Evolutionary conservation across 1,140 invertebrate genomes (phyloP), one percentile per base, ranked within the genome.

Genomic region (Anastrepha obliqua): DNA sequence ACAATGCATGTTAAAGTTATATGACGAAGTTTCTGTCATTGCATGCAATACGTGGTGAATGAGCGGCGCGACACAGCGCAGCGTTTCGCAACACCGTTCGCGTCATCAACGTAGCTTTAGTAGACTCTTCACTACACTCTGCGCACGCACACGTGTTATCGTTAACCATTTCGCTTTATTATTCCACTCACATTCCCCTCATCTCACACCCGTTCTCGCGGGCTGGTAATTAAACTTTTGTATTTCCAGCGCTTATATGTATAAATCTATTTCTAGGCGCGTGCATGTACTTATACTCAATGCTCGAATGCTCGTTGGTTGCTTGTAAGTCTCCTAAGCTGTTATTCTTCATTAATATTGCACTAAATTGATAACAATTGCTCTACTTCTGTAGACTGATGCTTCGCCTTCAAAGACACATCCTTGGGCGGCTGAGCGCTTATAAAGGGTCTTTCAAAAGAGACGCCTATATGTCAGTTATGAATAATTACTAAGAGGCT

Each of bases 331-430:
- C 67, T 15, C 39, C 67, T 74, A 74, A 74, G 67, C 67, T 42
- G 17, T 42, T 17, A 42, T 74, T 44, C 67, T 74, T 47, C 67
- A 74, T 74, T 74, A 74, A 74, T 47, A 74, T 74, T 74, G 13
- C 42, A 74, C 67, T 47, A 74, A 74, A 74, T 74, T 74, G 67
- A 74, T 74, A 74, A 74, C 67, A 74, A 74, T 74, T 74, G 67
- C 39, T 74, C 44, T 44, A 2, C 42, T 42, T 44, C 4, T 7
- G 17, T 17, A 17, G 67, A 74, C 39, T 74, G 67, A 44, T 74
- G 42, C 42, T 74, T 15, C 42, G 65, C 65, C 15, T 70, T 44
- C 5, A 6, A 17, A 5, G 17, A 2, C 42, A 74, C 15, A 74
- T 0, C 9, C 0, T 3, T 47, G 7, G 39, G 13, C 39, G 51